phyloP scores from a whole-genome alignment of 2,888 invertebrate genomes.

The Melolontha melolontha region DNA sequence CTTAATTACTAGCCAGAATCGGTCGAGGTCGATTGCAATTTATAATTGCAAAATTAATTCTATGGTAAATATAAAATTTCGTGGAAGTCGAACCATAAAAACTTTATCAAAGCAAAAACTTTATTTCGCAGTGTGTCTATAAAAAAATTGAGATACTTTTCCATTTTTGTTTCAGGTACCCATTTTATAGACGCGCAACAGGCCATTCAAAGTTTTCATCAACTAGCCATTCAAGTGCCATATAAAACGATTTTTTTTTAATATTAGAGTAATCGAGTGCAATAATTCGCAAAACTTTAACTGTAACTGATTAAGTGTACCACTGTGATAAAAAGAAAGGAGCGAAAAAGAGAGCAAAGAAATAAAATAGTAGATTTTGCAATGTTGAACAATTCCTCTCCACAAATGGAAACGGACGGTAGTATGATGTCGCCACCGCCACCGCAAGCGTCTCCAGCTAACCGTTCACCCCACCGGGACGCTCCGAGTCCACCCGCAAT shows the following conservation, averaged over 20 bases:
- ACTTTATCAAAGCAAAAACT: too few species aligned
- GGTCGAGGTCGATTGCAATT: too few species aligned
- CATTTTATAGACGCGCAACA: constrained; percentile 27
- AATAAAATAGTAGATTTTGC: constrained; percentile 41
- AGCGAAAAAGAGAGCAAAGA: constrained; percentile 54
- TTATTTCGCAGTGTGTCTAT: too few species aligned
- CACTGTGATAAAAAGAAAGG: constrained; percentile 62
- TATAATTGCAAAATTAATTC: too few species aligned
- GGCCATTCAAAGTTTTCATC: constrained; percentile 46
- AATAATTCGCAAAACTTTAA: constrained; percentile 55
- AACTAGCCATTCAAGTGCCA: constrained; percentile 55
- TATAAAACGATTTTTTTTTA: constrained; percentile 43
- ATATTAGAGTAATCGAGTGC: constrained; percentile 59
- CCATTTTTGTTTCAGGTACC: not conserved
- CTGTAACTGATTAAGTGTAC: constrained; percentile 55
- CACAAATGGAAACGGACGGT: constrained; percentile 56
- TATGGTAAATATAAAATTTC: too few species aligned
- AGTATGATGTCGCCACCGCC: constrained; percentile 65
- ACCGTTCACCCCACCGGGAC: constrained; percentile 66
- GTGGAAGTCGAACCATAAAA: too few species aligned
- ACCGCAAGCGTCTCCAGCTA: constrained; percentile 68
- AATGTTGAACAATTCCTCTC: constrained; percentile 55
- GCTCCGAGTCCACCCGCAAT: constrained; percentile 79
- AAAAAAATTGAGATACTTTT: too few species aligned
- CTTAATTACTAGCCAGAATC: too few species aligned